Evolutionary conservation across 2,113 vertebrate genomes (phyloP).

Genomic region (Callipepla squamata): DNA sequence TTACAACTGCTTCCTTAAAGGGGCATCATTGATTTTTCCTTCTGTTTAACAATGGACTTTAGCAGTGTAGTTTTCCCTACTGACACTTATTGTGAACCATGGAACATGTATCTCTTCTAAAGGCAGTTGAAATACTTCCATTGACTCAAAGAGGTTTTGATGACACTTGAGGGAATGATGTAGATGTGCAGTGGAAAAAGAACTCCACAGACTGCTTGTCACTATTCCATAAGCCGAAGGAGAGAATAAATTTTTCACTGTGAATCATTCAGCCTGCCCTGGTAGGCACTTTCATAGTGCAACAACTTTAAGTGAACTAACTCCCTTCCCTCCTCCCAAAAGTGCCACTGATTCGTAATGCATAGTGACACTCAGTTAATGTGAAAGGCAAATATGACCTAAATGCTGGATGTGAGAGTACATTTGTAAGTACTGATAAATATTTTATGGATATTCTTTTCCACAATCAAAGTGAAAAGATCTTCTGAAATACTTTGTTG

Average conservation of each 20-base stretch:
- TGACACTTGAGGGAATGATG: not conserved
- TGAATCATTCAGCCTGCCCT: constrained; percentile 23
- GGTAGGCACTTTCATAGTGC: not conserved
- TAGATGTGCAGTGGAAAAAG: not conserved
- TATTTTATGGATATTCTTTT: constrained; percentile 33
- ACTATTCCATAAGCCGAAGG: not conserved
- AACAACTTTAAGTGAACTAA: constrained; percentile 12
- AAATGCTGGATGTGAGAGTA: constrained; percentile 10
- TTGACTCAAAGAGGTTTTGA: not conserved
- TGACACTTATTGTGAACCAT: not conserved
- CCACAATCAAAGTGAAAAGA: not conserved
- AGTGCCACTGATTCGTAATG: constrained; percentile 4
- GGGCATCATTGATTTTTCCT: not conserved
- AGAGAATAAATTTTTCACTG: constrained; percentile 48
- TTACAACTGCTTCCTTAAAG: not conserved
- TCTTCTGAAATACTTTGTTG: not conserved
- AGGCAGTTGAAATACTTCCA: not conserved
- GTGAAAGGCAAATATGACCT: constrained; percentile 48
- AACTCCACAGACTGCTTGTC: not conserved
- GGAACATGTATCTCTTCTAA: not conserved
- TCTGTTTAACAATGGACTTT: not conserved
- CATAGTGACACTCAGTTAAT: constrained; percentile 18
- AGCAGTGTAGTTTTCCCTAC: not conserved
- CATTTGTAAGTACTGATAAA: not conserved
- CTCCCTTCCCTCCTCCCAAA: not conserved